These are phyloP conservation scores for Papilio xuthus DNA, from an alignment of 1,140 invertebrate genomes.

Conservation along the genomic window DNA sequence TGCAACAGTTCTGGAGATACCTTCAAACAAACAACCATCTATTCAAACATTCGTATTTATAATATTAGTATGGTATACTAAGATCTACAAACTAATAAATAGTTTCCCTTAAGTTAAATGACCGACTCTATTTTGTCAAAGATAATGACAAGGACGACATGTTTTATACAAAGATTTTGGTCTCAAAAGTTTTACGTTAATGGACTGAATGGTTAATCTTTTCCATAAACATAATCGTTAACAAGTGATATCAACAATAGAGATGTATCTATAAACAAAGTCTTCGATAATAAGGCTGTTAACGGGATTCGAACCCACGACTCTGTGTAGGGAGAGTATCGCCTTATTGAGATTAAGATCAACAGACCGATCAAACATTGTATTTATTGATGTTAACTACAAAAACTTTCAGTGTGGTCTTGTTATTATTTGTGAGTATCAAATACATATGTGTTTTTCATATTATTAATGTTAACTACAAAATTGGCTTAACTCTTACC, in stretches of 20 bases:
- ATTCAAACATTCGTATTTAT: too few relatives aligned
- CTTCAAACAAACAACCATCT: too few relatives aligned
- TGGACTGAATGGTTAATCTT: neutral
- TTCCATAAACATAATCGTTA: neutral
- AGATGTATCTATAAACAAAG: neutral
- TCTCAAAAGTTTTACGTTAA: too few relatives aligned
- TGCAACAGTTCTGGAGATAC: too few relatives aligned
- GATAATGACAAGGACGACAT: too few relatives aligned
- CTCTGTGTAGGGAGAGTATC: neutral
- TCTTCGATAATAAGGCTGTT: neutral
- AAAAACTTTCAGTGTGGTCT: constrained; percentile 4
- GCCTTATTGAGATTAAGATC: neutral
- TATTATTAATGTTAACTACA: neutral
- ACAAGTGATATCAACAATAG: neutral
- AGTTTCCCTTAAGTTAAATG: too few relatives aligned
- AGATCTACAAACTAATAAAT: too few relatives aligned
- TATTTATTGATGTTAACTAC: neutral
- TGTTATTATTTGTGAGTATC: neutral
- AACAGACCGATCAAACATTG: neutral
- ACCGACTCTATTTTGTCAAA: too few relatives aligned
- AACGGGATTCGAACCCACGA: constrained; percentile 9
- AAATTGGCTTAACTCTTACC: neutral
- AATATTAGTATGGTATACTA: too few relatives aligned
- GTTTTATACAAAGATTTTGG: too few relatives aligned
- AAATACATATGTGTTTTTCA: neutral